A percentile compares a stretch with the other conserved stretches of the same genome.
Conservation (phyloP, 1,140 invertebrate genomes). For the Scaptomyza pallida region DNA sequence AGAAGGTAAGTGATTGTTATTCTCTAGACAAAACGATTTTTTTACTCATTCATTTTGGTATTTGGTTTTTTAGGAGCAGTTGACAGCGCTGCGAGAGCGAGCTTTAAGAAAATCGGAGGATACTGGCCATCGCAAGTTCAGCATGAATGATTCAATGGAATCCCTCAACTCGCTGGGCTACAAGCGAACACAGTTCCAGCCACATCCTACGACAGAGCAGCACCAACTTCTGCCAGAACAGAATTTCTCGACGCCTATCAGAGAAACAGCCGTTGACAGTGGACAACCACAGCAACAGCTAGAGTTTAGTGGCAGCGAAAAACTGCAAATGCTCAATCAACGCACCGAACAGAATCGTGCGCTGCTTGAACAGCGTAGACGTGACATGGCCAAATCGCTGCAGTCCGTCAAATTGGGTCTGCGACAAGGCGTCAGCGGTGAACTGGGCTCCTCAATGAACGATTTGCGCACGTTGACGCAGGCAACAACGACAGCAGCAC, state of each 20-base stretch:
- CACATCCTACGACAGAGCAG: background rate
- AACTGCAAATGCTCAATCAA: slow-evolving; percentile 84
- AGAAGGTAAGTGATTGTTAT: slow-evolving; percentile 44
- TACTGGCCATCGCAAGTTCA: slow-evolving; percentile 19
- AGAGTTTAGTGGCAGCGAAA: slow-evolving; percentile 83
- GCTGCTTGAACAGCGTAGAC: slow-evolving; percentile 65
- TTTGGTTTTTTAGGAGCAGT: slow-evolving; percentile 46
- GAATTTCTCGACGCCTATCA: slow-evolving; percentile 45
- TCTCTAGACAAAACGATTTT: too few relatives aligned
- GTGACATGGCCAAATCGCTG: slow-evolving; percentile 62
- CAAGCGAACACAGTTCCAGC: slow-evolving; percentile 29
- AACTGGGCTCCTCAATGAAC: slow-evolving; percentile 80
- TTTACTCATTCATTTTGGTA: background rate
- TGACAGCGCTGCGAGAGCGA: slow-evolving; percentile 62
- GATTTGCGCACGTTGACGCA: slow-evolving; percentile 57
- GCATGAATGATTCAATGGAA: slow-evolving; percentile 60
- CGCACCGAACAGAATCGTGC: slow-evolving; percentile 85
- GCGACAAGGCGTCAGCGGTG: slow-evolving; percentile 58
- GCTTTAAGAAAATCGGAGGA: slow-evolving; percentile 50
- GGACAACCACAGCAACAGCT: background rate
- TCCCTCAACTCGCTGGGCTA: slow-evolving; percentile 51
- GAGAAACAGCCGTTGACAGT: slow-evolving; percentile 6
- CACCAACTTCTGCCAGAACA: background rate
- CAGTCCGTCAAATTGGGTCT: slow-evolving; percentile 45
- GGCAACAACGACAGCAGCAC: slow-evolving; percentile 5